Evolutionary conservation across 2,113 vertebrate genomes (phyloP).

Genomic region (Ptilonorhynchus violaceus): DNA sequence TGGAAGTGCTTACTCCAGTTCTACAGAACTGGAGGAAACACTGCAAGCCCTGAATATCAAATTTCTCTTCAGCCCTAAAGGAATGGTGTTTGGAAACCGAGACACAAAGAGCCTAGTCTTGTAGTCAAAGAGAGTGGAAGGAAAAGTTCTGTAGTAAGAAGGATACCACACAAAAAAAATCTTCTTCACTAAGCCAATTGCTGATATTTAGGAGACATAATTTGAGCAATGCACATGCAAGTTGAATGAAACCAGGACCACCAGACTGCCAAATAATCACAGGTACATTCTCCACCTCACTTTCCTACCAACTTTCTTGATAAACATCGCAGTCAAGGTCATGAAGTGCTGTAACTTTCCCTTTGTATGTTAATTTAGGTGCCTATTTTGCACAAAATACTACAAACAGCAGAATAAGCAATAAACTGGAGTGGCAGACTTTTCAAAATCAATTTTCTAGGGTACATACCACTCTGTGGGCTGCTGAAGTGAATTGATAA

Average conservation of each 20-base stretch:
- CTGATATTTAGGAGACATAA: neutral
- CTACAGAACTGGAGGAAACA: neutral
- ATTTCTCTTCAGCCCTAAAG: neutral
- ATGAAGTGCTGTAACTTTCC: neutral
- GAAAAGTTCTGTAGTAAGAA: neutral
- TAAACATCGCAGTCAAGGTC: neutral
- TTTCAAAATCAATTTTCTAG: constrained; percentile 46
- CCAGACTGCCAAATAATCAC: neutral
- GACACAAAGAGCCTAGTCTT: neutral
- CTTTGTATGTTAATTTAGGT: neutral
- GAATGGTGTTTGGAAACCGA: neutral
- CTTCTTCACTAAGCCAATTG: neutral
- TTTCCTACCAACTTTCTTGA: neutral
- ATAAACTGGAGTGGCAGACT: neutral
- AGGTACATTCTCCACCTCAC: neutral
- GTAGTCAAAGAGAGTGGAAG: neutral
- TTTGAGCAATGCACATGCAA: accelerated
- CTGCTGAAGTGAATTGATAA: constrained; percentile 24
- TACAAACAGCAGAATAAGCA: neutral
- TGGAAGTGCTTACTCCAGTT: constrained; percentile 20
- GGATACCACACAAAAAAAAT: neutral
- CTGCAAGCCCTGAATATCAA: neutral
- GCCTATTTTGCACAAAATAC: constrained; percentile 24
- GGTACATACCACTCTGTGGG: neutral
- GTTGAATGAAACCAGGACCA: accelerated